These are phyloP conservation scores for Chrysotoxum bicinctum DNA, from an alignment of 2,888 invertebrate genomes.

Conservation along the genomic window DNA sequence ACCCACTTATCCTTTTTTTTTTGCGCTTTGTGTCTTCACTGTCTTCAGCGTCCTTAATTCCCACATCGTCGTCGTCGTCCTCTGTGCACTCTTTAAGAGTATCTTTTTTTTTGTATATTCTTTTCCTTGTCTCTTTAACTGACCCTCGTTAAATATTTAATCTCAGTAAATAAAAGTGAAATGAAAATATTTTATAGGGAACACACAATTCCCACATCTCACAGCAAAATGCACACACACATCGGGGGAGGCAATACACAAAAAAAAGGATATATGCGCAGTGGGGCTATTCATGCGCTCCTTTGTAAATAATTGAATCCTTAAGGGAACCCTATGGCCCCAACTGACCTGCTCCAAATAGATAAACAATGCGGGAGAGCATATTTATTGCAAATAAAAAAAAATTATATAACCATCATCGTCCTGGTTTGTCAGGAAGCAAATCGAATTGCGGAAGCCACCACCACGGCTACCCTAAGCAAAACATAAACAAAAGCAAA, in stretches of 20 bases:
- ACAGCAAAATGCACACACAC: neutral
- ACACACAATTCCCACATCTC: neutral
- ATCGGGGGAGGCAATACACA: neutral
- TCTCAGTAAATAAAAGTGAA: conserved; percentile 72
- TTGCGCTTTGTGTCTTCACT: neutral
- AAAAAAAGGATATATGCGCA: conserved; percentile 17
- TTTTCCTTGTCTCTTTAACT: conserved; percentile 41
- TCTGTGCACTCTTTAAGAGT: conserved; percentile 37
- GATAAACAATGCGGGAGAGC: conserved; percentile 44
- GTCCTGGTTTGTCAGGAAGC: conserved; percentile 7
- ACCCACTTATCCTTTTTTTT: conserved; percentile 64
- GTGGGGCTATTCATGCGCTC: conserved; percentile 51
- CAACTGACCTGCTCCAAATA: conserved; percentile 69
- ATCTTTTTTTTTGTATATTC: neutral
- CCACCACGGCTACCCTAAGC: neutral
- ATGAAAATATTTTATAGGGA: conserved; percentile 66
- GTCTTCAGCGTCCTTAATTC: conserved; percentile 12
- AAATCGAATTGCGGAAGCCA: conserved; percentile 69
- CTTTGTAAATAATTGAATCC: conserved; percentile 69
- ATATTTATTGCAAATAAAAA: conserved; percentile 25
- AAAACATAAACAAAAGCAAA: conserved; percentile 54
- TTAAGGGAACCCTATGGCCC: conserved; percentile 56
- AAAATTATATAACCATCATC: neutral
- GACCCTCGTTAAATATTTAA: conserved; percentile 72
- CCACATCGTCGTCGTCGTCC: neutral